Evolutionary conservation across 1,140 invertebrate genomes (phyloP).

Genomic region (Magallana gigas): DNA sequence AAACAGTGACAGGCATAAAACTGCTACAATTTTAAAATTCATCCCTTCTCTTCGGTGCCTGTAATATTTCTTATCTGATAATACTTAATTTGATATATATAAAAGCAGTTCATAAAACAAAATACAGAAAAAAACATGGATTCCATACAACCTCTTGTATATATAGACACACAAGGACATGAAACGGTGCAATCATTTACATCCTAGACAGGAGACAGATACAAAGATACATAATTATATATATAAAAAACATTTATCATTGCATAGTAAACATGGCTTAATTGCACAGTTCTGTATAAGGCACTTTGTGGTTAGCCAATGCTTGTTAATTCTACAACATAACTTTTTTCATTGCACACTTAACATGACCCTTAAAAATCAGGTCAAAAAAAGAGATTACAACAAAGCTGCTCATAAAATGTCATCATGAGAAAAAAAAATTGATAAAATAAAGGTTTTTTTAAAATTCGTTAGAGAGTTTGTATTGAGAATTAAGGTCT

Average conservation of each 20-base stretch:
- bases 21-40: neutral
- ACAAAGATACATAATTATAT: slow-evolving; percentile 18
- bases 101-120: neutral
- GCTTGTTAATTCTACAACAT: neutral
- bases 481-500: neutral
- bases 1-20: neutral
- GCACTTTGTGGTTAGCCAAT: slow-evolving; percentile 34
- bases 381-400: neutral
- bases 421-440: slow-evolving; percentile 9
- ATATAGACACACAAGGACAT: slow-evolving; percentile 5
- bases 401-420: slow-evolving; percentile 19
- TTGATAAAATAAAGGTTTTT: neutral
- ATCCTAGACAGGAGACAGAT: slow-evolving; percentile 9
- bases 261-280: slow-evolving; percentile 29
- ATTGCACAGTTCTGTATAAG: slow-evolving; percentile 12
- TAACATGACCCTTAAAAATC: neutral
- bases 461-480: neutral
- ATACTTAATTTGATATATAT: neutral
- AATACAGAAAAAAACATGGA: slow-evolving; percentile 12
- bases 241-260: slow-evolving; percentile 10
- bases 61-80: neutral
- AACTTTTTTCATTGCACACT: slow-evolving; percentile 5
- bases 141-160: slow-evolving; percentile 26
- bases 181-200: slow-evolving; percentile 16
- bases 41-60: neutral